Base-by-base conservation (phyloP, 2,888 invertebrate genomes). In the Brassicogethes aeneus region DNA sequence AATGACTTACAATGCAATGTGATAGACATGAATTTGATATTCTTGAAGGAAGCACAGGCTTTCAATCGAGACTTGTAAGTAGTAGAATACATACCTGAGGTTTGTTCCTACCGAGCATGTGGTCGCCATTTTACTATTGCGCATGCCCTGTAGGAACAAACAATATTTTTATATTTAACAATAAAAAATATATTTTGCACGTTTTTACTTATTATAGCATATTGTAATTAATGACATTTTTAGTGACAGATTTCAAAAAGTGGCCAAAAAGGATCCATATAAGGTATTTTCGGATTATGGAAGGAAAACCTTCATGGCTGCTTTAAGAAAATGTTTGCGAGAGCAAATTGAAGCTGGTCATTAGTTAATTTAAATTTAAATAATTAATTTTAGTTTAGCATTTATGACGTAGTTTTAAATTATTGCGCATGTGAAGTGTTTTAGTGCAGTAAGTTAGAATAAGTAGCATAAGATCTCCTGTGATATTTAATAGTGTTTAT, bases 231-330 rank as follows among this genome's bases (percentile, higher is more conserved):
- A 23, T 5, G 5, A 37, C 30, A 37, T 41, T 54, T 56, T 42
- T 39, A 59, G 59, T 43, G 55, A 58, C 38, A 45, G 58, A 44
- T 51, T 59, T 40, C 48, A 37, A 16, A 57, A 48, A 50, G 45
- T 54, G 34, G 47, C 53, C 3, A 57, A 49, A 47, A 59, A 53
- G 15, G 59, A 59, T 47, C 47, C 49, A 10, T 59, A 59, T 43
- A 52, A 52, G 44, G 59, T 59, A 13, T 59, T 59, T 43, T 57
- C 57, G 2, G 58, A 59, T 45, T 59, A 57, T 48, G 59, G 59
- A 15, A 51, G 56, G 39, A 59, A 59, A 49, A 52, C 56, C 16
- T 58, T 59, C 37, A 43, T 59, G 35, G 53, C 50, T 41, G 51
- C 55, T 17, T 37, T 59, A 5, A 58, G 55, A 45, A 41, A 45